Evolutionary conservation across 1,140 invertebrate species (phyloP).

Genomic region (Dendroctonus valens): DNA sequence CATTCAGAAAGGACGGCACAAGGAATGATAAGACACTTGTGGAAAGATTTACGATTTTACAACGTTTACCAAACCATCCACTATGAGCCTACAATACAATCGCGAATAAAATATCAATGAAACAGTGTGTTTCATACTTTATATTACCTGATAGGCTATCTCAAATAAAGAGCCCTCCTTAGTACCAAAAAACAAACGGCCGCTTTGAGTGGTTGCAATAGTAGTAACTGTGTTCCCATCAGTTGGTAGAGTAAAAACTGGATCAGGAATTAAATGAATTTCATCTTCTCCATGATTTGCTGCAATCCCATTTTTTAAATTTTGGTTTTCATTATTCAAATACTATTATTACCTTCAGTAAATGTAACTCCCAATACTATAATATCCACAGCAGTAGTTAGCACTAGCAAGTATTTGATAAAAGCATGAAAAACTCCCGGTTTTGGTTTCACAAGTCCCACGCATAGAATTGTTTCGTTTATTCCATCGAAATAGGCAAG

Average conservation of each 20-base stretch:
- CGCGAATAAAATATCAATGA: background rate
- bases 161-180: constrained; percentile 95
- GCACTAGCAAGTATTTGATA: constrained; percentile 87
- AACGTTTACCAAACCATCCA: constrained; percentile 93
- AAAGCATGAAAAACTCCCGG: constrained; percentile 82
- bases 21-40: constrained; percentile 83
- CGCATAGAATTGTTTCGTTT: constrained; percentile 85
- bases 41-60: constrained; percentile 93
- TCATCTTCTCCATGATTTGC: constrained; percentile 57
- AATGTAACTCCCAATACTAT: constrained; percentile 77
- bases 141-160: constrained; percentile 83
- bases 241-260: constrained; percentile 88
- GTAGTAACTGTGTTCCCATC: constrained; percentile 87
- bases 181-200: constrained; percentile 93
- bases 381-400: constrained; percentile 92
- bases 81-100: constrained; percentile 63
- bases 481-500: constrained; percentile 92
- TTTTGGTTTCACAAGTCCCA: constrained; percentile 84
- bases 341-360: constrained; percentile 39
- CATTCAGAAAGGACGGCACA: constrained; percentile 86
- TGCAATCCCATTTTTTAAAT: background rate
- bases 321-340: background rate
- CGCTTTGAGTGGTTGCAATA: constrained; percentile 77
- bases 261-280: constrained; percentile 90
- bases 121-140: background rate